Evolutionary conservation across 2,797 vertebrate species (phyloP), one percentile per base, ranked within the genome.

Genomic region (Brachymystax lenok): DNA sequence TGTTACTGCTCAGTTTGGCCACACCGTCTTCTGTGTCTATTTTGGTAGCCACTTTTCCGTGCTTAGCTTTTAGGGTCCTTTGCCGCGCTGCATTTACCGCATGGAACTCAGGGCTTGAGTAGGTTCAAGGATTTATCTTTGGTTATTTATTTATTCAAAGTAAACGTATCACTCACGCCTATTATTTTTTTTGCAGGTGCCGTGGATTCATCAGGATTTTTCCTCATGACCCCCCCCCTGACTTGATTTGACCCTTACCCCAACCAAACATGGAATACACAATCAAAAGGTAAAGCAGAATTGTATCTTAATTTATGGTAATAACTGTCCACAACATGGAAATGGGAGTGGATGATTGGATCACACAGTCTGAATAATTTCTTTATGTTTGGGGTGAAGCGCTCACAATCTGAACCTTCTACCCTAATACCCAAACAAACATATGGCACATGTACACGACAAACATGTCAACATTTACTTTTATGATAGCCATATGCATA

Each of bases 1-100:
- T 90, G 93, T 91, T 92, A 80, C 92, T 92, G 88, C 94, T 94
- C 88, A 86, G 87, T 90, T 96, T 93, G 94, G 94, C 92, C 94
- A 94, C 94, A 88, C 90, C 85, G 77, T 88, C 91, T 93, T 82
- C 85, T 80, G 92, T 77, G 80, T 94, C 95, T 96, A 94, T 95
- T 95, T 96, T 94, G 91, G 90, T 93, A 84, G 79, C 67, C 71
- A 82, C 74, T 86, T 79, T 83, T 89, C 77, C 71, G 74, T 84
- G 75, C 81, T 72, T 12, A 75, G 81, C 77, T 74, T 81, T 85
- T 84, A 86, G 79, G 87, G 75, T 56, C 75, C 5, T 73, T 74
- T 66, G 27, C 82, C 75, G 83, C 74, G 77, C 74, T 77, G 74
- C 83, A 80, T 85, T 86, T 84, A 74, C 21, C 90, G 82, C 86